phyloP scores from a whole-genome alignment of 2,797 vertebrate genomes.

The Phylloscopus collybita region DNA sequence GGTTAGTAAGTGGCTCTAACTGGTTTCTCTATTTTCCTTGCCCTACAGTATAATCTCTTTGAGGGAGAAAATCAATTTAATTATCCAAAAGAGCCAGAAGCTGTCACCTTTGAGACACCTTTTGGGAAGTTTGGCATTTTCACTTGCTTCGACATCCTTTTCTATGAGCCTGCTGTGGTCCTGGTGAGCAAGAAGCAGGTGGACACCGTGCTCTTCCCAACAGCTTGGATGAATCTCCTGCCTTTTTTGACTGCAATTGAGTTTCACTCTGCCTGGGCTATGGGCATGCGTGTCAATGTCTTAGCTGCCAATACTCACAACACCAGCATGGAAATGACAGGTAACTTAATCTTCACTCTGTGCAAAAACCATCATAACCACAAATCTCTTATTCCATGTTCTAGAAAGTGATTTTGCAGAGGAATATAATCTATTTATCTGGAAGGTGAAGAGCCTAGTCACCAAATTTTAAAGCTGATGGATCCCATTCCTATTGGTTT shows the following conservation, averaged over 20 bases:
- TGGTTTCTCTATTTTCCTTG: background rate
- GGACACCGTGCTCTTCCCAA: conserved; percentile 67
- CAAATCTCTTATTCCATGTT: background rate
- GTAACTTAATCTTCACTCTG: conserved; percentile 30
- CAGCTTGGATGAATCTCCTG: conserved; percentile 70
- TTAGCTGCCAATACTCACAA: conserved; percentile 70
- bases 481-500: background rate
- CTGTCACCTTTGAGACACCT: conserved; percentile 68
- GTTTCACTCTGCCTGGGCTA: conserved; percentile 75
- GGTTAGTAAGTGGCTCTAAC: background rate
- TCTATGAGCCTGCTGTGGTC: conserved; percentile 50
- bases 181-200: conserved; percentile 63
- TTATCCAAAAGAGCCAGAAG: conserved; percentile 63
- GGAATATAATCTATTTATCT: background rate
- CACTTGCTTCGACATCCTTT: conserved; percentile 80
- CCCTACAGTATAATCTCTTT: conserved; percentile 74
- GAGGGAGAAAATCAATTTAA: conserved; percentile 72
- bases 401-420: background rate
- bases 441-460: background rate
- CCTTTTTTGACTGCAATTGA: conserved; percentile 67
- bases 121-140: conserved; percentile 80
- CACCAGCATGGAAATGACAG: conserved; percentile 58
- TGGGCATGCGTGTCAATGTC: conserved; percentile 69
- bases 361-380: background rate
- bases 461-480: background rate